Conservation (phyloP, 64 coral and sea anemone species). For the Astreopora myriophthalma region DNA sequence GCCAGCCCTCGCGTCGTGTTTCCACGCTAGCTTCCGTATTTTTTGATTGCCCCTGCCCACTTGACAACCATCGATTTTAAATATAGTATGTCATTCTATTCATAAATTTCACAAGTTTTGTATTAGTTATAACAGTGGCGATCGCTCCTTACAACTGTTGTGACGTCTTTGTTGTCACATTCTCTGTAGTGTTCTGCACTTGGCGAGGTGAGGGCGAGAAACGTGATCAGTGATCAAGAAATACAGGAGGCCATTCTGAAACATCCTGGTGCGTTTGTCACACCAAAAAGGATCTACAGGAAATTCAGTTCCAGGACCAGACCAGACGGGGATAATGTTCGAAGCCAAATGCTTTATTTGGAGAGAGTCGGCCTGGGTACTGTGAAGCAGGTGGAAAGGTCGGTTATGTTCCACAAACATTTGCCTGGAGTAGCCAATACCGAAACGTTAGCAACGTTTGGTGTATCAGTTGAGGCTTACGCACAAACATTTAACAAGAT, state of each 20-base stretch:
- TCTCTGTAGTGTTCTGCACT: not conserved
- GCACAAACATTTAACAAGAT: too few relatives aligned
- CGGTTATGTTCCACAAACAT: too few relatives aligned
- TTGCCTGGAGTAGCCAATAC: too few relatives aligned
- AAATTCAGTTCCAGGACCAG: not conserved
- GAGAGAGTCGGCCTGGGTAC: not conserved
- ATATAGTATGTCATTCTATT: not conserved
- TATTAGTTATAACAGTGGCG: not conserved
- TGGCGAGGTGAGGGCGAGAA: not conserved
- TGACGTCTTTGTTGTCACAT: not conserved
- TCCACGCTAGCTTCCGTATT: not conserved
- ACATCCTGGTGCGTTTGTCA: not conserved
- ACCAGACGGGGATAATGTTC: not conserved
- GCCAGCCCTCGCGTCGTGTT: not conserved
- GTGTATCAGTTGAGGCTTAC: too few relatives aligned
- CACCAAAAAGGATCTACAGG: not conserved
- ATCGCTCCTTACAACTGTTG: not conserved
- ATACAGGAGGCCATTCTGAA: not conserved
- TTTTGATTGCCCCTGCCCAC: not conserved
- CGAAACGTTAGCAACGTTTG: too few relatives aligned
- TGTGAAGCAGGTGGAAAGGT: not conserved
- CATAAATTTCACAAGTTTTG: not conserved
- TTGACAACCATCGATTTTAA: not conserved
- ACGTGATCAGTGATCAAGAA: not conserved
- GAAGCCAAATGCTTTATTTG: not conserved